A percentile compares a stretch with the other conserved stretches of the same genome.
phyloP scores from a whole-genome alignment of 2,797 vertebrate species.

The Liasis olivaceus region DNA sequence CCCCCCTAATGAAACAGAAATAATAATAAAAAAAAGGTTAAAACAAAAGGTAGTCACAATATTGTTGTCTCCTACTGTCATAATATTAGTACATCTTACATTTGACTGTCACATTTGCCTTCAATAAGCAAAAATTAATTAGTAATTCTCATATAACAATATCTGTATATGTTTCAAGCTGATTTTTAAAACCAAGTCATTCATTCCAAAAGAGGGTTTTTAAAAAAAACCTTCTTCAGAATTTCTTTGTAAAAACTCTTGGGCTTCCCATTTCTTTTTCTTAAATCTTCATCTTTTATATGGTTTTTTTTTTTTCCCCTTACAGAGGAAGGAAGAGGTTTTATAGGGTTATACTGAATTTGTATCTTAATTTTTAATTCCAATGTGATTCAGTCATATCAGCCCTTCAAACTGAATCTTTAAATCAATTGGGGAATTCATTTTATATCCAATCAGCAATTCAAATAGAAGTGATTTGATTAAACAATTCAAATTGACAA shows the following conservation, averaged over 20 bases:
- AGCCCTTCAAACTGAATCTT: neutral
- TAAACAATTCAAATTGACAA: neutral
- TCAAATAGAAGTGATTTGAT: neutral
- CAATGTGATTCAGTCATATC: neutral
- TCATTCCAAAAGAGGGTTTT: neutral
- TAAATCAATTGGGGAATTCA: neutral
- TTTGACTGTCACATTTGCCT: neutral
- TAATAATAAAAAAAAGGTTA: neutral
- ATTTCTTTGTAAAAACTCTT: neutral
- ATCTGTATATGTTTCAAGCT: neutral
- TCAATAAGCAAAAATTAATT: neutral
- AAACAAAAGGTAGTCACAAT: neutral
- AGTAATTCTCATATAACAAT: neutral
- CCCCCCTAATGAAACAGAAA: neutral
- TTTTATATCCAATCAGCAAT: neutral
- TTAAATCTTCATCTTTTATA: neutral
- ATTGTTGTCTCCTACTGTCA: neutral
- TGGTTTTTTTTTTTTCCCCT: neutral
- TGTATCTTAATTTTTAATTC: neutral
- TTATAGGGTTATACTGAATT: neutral
- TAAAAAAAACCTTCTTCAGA: neutral
- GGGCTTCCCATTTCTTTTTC: neutral
- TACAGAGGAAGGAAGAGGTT: neutral
- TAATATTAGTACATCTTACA: neutral
- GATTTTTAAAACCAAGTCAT: neutral